Percentiles rank a stretch among this genome's conserved stretches.
Conservation (phyloP, 1,140 invertebrate species). For the Drosophila asahinai region DNA sequence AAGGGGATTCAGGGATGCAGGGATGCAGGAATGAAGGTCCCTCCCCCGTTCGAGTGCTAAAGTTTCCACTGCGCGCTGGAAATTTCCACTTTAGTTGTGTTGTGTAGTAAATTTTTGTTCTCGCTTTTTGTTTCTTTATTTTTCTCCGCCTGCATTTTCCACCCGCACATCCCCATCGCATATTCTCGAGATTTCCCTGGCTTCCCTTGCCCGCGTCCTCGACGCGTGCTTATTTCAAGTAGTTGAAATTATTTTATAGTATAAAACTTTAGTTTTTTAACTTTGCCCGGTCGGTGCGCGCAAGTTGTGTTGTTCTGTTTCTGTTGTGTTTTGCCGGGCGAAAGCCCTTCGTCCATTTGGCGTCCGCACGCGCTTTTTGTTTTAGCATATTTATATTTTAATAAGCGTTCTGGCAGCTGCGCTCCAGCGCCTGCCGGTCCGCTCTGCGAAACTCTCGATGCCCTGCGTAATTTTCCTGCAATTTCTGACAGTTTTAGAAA, state of each 20-base stretch:
- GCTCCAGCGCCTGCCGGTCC: slow-evolving; percentile 48
- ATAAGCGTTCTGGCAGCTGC: slow-evolving; percentile 81
- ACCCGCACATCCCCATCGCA: slow-evolving; percentile 1
- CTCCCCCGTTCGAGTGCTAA: slow-evolving; percentile 64
- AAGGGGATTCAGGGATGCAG: not conserved
- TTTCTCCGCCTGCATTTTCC: slow-evolving; percentile 8
- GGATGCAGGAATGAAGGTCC: not conserved
- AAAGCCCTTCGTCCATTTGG: slow-evolving; percentile 55
- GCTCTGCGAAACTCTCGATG: slow-evolving; percentile 28
- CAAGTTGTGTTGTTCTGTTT: slow-evolving; percentile 16
- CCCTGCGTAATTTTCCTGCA: slow-evolving; percentile 76
- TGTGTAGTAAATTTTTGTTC: slow-evolving; percentile 68
- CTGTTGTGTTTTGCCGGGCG: slow-evolving; percentile 35
- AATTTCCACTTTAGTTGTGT: slow-evolving; percentile 81
- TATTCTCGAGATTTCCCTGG: slow-evolving; percentile 45
- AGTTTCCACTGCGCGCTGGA: slow-evolving; percentile 77
- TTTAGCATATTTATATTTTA: slow-evolving; percentile 84
- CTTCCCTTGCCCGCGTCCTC: slow-evolving; percentile 22
- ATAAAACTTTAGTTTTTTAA: slow-evolving; percentile 84
- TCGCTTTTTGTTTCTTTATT: slow-evolving; percentile 35
- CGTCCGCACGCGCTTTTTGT: slow-evolving; percentile 63
- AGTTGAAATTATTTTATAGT: slow-evolving; percentile 83
- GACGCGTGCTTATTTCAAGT: slow-evolving; percentile 76
- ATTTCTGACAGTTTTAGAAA: slow-evolving; percentile 83
- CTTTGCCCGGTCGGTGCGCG: slow-evolving; percentile 48